Percentiles rank a stretch among this genome's conserved stretches.
Conservation (phyloP, 2,888 invertebrate species). For the Machimus rusticus region DNA sequence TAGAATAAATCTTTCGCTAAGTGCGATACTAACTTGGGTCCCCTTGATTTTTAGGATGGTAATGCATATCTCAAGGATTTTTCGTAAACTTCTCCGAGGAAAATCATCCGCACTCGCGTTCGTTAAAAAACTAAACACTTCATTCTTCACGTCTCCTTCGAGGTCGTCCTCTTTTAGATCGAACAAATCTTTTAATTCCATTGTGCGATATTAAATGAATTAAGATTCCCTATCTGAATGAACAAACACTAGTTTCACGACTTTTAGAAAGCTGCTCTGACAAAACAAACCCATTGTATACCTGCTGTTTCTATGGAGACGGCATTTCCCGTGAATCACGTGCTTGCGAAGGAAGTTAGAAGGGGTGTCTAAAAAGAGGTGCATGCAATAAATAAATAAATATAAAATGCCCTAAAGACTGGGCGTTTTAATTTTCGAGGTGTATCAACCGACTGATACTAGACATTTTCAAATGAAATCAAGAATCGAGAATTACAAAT, state of each 20-base stretch:
- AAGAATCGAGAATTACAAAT: too few species aligned
- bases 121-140: slow-evolving; percentile 57
- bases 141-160: slow-evolving; percentile 53
- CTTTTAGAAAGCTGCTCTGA: neutral
- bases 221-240: neutral
- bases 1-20: neutral
- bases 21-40: slow-evolving; percentile 52
- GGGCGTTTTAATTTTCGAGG: too few species aligned
- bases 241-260: neutral
- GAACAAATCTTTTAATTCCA: slow-evolving; percentile 42
- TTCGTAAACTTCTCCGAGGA: slow-evolving; percentile 58
- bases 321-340: neutral
- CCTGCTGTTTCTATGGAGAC: neutral
- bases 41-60: slow-evolving; percentile 58
- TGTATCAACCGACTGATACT: too few species aligned
- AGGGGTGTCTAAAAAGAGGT: too few species aligned
- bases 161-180: slow-evolving; percentile 19
- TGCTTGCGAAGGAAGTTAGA: too few species aligned
- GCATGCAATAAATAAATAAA: too few species aligned
- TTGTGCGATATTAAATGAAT: neutral
- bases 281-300: neutral
- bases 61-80: slow-evolving; percentile 58
- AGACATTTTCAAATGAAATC: too few species aligned
- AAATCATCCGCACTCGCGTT: slow-evolving; percentile 56
- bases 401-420: too few species aligned